Evolutionary conservation across 2,888 invertebrate species (phyloP).

Genomic region (Lepidocyrtinus sp.): DNA sequence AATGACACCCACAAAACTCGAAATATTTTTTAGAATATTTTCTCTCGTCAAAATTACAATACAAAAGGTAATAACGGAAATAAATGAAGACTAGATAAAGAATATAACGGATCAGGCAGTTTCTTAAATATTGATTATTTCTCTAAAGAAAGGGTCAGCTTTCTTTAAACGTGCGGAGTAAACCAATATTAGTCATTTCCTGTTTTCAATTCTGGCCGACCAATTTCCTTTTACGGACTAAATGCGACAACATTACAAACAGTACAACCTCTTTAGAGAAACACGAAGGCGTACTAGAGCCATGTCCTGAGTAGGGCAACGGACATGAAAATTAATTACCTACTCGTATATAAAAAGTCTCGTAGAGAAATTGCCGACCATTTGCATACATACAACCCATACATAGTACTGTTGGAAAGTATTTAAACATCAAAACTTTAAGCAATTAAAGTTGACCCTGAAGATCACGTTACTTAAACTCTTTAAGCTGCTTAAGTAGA

Average conservation of each 20-base stretch:
- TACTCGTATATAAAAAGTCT: neutral
- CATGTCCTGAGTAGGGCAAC: neutral
- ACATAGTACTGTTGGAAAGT: too few relatives aligned
- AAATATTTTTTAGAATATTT: too few relatives aligned
- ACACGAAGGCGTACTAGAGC: neutral
- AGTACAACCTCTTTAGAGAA: neutral
- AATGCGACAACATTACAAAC: neutral
- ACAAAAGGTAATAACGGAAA: neutral
- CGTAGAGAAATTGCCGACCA: neutral
- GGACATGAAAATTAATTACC: slow-evolving; percentile 3
- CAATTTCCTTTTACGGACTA: slow-evolving; percentile 3
- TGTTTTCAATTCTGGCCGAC: neutral
- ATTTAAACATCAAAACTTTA: too few relatives aligned
- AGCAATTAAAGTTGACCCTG: too few relatives aligned
- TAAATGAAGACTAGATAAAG: neutral
- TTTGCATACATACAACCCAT: neutral
- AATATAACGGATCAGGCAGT: neutral
- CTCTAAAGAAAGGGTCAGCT: neutral
- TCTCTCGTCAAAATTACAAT: too few relatives aligned
- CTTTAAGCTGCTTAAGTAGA: too few relatives aligned
- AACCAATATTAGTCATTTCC: neutral
- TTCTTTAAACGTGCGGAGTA: neutral
- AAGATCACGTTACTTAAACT: too few relatives aligned
- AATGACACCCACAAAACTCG: too few relatives aligned
- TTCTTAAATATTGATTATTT: neutral